Evolutionary conservation across 2,797 vertebrate species (phyloP).

Genomic region (Strix occidentalis): DNA sequence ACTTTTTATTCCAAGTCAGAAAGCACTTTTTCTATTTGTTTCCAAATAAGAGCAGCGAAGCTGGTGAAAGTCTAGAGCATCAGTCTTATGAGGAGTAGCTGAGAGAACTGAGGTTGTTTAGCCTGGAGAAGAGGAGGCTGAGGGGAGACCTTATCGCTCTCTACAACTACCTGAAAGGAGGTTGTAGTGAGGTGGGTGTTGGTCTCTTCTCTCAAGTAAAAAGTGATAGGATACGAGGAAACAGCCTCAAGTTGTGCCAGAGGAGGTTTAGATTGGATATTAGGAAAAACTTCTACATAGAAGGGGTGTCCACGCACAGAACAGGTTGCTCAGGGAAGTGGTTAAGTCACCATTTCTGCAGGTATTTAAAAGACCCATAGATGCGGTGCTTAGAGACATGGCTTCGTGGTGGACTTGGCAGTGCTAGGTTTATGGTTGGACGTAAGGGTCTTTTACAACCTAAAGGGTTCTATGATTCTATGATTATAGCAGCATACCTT

Average conservation of each 20-base stretch:
- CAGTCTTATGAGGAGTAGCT: not conserved
- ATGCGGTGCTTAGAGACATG: not conserved
- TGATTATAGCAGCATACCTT: not conserved
- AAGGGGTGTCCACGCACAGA: too few species aligned
- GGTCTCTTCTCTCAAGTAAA: not conserved
- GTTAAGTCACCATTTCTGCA: not conserved
- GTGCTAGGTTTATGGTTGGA: not conserved
- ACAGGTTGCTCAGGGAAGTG: too few species aligned
- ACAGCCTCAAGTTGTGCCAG: too few species aligned
- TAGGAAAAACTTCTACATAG: too few species aligned
- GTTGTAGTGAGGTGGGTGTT: rapidly evolving
- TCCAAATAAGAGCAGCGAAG: not conserved
- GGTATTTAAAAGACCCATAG: not conserved
- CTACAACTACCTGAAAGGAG: not conserved
- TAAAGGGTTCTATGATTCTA: not conserved
- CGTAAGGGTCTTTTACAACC: not conserved
- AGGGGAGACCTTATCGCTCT: rapidly evolving
- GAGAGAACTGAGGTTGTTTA: not conserved
- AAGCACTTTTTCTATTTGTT: not conserved
- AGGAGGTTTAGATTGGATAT: too few species aligned
- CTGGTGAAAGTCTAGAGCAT: not conserved
- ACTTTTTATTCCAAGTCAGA: not conserved
- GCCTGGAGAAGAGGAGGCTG: too few species aligned
- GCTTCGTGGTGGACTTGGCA: not conserved
- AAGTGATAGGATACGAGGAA: too few species aligned